Evolutionary conservation across 2,113 vertebrate genomes (phyloP).

Genomic region (Malaclemys terrapin): DNA sequence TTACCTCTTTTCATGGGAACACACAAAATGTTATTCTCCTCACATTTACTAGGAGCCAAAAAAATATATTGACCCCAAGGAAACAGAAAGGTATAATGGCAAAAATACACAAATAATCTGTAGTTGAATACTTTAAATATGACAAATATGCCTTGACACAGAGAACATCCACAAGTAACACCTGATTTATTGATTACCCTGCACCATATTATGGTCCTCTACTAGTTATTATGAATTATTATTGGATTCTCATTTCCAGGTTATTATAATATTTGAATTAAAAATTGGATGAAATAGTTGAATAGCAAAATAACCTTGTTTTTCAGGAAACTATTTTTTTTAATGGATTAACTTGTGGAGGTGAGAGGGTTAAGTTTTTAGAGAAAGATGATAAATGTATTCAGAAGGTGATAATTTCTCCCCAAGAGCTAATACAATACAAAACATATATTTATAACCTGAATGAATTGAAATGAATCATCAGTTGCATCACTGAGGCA

Average conservation of each 20-base stretch:
- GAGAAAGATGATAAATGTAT: not conserved
- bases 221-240: not conserved
- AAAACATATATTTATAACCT: accelerated
- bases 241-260: not conserved
- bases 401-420: not conserved
- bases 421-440: not conserved
- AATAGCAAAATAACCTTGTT: not conserved
- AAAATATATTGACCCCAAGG: not conserved
- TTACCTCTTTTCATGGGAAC: not conserved
- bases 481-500: not conserved
- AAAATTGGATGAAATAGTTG: not conserved
- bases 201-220: not conserved
- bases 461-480: not conserved
- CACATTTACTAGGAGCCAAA: not conserved
- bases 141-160: not conserved
- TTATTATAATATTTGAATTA: not conserved
- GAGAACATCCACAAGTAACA: not conserved
- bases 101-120: not conserved
- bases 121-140: not conserved
- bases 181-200: not conserved
- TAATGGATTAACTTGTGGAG: not conserved
- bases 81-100: not conserved
- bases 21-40: not conserved
- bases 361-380: not conserved
- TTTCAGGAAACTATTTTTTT: not conserved